Percentiles rank a stretch among this genome's conserved stretches.
Evolutionary conservation across 2,888 invertebrate genomes (phyloP).

Genomic region (Platypus cylindrus): DNA sequence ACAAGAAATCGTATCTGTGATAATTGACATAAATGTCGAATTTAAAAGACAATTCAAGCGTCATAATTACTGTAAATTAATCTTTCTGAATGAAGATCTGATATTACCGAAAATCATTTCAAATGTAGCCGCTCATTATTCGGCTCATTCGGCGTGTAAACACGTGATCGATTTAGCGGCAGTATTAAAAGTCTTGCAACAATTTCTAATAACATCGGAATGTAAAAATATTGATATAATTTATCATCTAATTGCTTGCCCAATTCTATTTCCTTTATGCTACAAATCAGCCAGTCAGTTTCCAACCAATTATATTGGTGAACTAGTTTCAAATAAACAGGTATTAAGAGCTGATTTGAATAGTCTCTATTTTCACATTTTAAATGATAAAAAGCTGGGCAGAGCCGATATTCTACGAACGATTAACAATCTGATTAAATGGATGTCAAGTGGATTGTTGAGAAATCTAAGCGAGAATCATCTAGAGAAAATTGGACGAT

Average conservation of each 20-base stretch:
- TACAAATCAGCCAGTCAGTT: conserved; percentile 18
- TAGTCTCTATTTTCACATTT: conserved; percentile 17
- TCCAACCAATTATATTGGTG: conserved; percentile 19
- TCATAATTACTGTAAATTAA: conserved; percentile 8
- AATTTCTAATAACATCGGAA: conserved; percentile 18
- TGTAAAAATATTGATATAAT: conserved; percentile 23
- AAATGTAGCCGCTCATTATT: conserved; percentile 16
- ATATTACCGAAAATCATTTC: conserved; percentile 15
- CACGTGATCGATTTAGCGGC: conserved; percentile 6
- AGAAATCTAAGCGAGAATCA: conserved; percentile 18
- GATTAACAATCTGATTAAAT: conserved; percentile 18
- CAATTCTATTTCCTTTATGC: conserved; percentile 16
- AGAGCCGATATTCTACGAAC: conserved; percentile 15
- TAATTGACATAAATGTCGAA: conserved; percentile 15
- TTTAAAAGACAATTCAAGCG: conserved; percentile 10
- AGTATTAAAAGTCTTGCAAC: conserved; percentile 18
- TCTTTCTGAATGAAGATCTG: conserved; percentile 18
- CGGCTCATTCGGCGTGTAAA: conserved; percentile 13
- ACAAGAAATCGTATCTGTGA: conserved; percentile 4
- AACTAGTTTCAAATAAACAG: conserved; percentile 10
- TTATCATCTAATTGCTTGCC: conserved; percentile 23
- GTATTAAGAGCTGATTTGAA: conserved; percentile 18
- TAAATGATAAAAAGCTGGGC: conserved; percentile 15
- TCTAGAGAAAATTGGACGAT: conserved; percentile 19
- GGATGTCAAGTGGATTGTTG: conserved; percentile 21